These are phyloP conservation scores for Vanessa cardui DNA, from an alignment of 2,888 invertebrate species.

Conservation along the genomic window DNA sequence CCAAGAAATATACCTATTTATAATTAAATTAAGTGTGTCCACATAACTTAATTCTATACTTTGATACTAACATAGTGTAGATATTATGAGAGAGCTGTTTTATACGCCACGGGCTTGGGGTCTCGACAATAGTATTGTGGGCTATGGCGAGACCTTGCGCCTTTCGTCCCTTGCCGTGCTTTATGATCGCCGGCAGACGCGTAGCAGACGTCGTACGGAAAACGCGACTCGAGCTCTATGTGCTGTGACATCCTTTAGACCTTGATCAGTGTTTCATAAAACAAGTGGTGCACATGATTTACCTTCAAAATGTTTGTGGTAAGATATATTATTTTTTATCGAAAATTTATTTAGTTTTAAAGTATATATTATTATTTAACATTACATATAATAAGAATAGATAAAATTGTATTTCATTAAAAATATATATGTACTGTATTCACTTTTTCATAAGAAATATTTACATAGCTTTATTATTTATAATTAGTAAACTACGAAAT, in stretches of 20 bases:
- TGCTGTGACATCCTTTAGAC: conserved; percentile 38
- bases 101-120: conserved; percentile 13
- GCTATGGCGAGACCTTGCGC: conserved; percentile 27
- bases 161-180: conserved; percentile 39
- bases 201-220: conserved; percentile 65
- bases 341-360: too few species aligned
- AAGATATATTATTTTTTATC: conserved; percentile 30
- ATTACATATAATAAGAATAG: too few species aligned
- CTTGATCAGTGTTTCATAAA: conserved; percentile 31
- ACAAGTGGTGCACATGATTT: conserved; percentile 24
- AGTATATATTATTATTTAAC: too few species aligned
- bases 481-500: too few species aligned
- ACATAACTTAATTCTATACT: background rate
- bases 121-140: conserved; percentile 29
- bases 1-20: too few species aligned
- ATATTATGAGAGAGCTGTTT: conserved; percentile 11
- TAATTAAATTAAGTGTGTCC: background rate
- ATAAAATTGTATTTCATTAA: too few species aligned
- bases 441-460: too few species aligned
- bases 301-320: conserved; percentile 46
- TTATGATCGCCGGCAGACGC: conserved; percentile 53
- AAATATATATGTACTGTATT: too few species aligned
- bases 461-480: too few species aligned
- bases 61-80: background rate
- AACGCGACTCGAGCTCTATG: conserved; percentile 51